phyloP scores from a whole-genome alignment of 2,797 vertebrate species.

The Orestias chungarensis region DNA sequence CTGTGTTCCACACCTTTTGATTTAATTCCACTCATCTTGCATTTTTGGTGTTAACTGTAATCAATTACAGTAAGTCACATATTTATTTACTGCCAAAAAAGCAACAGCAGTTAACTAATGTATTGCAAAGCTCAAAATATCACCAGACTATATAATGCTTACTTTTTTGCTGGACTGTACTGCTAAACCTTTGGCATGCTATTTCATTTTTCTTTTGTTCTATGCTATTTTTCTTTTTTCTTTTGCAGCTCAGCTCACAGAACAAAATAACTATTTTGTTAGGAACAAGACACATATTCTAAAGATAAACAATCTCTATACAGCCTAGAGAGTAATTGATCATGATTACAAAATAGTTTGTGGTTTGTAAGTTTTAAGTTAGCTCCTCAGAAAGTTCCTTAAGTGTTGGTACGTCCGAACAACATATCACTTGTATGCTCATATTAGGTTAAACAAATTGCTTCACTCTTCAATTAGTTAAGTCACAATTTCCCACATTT shows the following conservation, averaged over 20 bases:
- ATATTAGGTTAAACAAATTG: slow-evolving; percentile 8
- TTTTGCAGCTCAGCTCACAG: background rate
- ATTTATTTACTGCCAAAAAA: background rate
- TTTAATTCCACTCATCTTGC: background rate
- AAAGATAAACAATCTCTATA: background rate
- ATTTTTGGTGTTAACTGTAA: background rate
- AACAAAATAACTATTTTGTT: background rate
- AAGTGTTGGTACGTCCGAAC: background rate
- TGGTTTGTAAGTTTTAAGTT: background rate
- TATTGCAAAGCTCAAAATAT: background rate
- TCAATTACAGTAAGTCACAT: background rate
- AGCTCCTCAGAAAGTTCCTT: background rate
- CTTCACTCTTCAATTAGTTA: slow-evolving; percentile 16
- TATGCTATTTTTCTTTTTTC: background rate
- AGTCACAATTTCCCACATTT: slow-evolving; percentile 23
- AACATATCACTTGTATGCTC: background rate
- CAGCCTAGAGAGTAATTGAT: background rate
- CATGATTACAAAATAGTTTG: background rate
- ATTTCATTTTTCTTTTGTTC: background rate
- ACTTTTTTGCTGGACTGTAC: background rate
- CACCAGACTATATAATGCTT: background rate
- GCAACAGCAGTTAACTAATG: background rate
- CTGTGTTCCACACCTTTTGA: background rate
- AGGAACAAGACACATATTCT: background rate
- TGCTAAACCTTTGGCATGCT: background rate